A percentile compares a stretch with the other conserved stretches of the same genome.
These are phyloP conservation scores for Pseudococcus jackbeardsleyi DNA, from an alignment of 2,888 invertebrate genomes.

Conservation along the genomic window DNA sequence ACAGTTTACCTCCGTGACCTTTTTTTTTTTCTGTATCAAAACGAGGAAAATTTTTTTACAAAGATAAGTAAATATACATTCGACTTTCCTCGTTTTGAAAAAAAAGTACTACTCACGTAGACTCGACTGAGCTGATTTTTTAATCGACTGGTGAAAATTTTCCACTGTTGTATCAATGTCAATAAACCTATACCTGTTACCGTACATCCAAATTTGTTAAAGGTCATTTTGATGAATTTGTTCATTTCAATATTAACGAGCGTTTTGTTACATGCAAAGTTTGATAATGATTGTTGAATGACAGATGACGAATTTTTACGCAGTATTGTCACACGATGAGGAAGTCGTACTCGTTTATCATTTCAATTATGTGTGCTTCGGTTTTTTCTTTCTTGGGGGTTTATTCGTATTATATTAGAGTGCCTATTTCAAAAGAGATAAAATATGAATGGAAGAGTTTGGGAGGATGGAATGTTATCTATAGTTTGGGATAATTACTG, in stretches of 20 bases:
- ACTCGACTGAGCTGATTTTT: too few relatives aligned
- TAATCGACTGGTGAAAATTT: neutral
- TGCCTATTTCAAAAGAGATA: neutral
- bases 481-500: too few relatives aligned
- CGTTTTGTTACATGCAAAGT: constrained; percentile 23
- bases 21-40: neutral
- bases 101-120: too few relatives aligned
- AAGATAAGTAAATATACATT: too few relatives aligned
- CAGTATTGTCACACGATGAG: constrained; percentile 6
- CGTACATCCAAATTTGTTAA: neutral
- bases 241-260: neutral
- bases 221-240: neutral
- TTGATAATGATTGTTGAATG: constrained; percentile 34
- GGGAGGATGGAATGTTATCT: too few relatives aligned
- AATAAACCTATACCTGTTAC: neutral
- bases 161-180: neutral
- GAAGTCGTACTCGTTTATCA: constrained; percentile 36
- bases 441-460: too few relatives aligned
- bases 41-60: too few relatives aligned
- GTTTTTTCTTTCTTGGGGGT: neutral
- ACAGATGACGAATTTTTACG: constrained; percentile 40
- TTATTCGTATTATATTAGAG: neutral
- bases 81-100: neutral
- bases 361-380: neutral
- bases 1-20: neutral